These are phyloP conservation scores for Byasa hedistus DNA, from an alignment of 2,888 invertebrate genomes.

Conservation along the genomic window DNA sequence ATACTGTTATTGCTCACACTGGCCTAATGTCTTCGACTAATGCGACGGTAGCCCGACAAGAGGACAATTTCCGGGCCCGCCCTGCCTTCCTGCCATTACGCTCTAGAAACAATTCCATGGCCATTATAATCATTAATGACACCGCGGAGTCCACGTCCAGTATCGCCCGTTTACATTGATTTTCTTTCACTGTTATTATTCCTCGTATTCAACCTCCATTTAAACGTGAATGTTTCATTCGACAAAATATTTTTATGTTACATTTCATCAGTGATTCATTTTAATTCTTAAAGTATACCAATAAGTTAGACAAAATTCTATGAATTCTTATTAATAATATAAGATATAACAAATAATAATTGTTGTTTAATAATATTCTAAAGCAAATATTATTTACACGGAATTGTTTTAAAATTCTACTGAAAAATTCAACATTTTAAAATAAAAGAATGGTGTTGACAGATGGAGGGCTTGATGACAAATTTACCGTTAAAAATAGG, in stretches of 20 bases:
- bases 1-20: constrained; percentile 45
- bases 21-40: constrained; percentile 73
- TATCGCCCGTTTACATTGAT: constrained; percentile 54
- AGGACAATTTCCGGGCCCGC: constrained; percentile 75
- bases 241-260: not conserved
- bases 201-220: constrained; percentile 36
- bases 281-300: not conserved
- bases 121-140: constrained; percentile 71
- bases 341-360: not conserved
- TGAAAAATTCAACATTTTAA: constrained; percentile 8
- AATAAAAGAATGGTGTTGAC: constrained; percentile 52
- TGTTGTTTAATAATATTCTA: not conserved
- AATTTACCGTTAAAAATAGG: constrained; percentile 69
- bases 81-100: constrained; percentile 69
- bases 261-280: not conserved
- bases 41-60: constrained; percentile 67
- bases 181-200: constrained; percentile 44
- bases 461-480: constrained; percentile 63
- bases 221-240: constrained; percentile 10
- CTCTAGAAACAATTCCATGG: constrained; percentile 70
- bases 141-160: constrained; percentile 43
- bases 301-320: too few species aligned
- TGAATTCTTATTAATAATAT: not conserved
- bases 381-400: not conserved
- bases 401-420: constrained; percentile 2